Conservation (phyloP, 1,140 invertebrate genomes). For the Oryzaephilus surinamensis region DNA sequence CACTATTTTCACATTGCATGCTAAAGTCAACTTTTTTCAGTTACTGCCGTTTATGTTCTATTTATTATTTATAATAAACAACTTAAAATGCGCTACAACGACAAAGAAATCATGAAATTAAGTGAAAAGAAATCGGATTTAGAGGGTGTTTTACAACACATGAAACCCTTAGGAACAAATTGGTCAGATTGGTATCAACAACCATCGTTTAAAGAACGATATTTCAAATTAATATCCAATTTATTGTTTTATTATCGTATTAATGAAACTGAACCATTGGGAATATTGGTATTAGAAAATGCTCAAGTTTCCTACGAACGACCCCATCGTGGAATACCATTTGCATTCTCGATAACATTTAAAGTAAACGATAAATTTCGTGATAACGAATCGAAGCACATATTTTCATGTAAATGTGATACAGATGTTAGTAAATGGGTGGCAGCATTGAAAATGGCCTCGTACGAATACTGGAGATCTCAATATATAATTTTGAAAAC, state of each 20-base stretch:
- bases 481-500: slow-evolving; percentile 30
- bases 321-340: slow-evolving; percentile 29
- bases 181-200: slow-evolving; percentile 36
- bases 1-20: too few relatives aligned
- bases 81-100: slow-evolving; percentile 36
- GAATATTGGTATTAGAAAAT: slow-evolving; percentile 33
- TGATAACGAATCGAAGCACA: slow-evolving; percentile 32
- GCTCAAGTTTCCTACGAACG: slow-evolving; percentile 32
- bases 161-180: slow-evolving; percentile 31
- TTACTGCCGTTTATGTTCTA: too few relatives aligned
- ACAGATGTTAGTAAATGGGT: slow-evolving; percentile 34
- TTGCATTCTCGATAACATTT: slow-evolving; percentile 33
- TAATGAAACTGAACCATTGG: slow-evolving; percentile 30
- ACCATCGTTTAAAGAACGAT: slow-evolving; percentile 32
- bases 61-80: too few relatives aligned
- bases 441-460: slow-evolving; percentile 28
- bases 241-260: slow-evolving; percentile 32
- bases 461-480: slow-evolving; percentile 34
- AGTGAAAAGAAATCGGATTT: slow-evolving; percentile 22
- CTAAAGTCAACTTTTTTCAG: too few relatives aligned
- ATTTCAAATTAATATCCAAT: slow-evolving; percentile 32
- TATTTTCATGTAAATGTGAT: slow-evolving; percentile 34
- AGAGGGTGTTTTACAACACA: slow-evolving; percentile 31
- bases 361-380: slow-evolving; percentile 26
- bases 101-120: slow-evolving; percentile 29